These are phyloP conservation scores for Meloidogyne hapla DNA, from an alignment of 1,140 invertebrate species.

Conservation along the genomic window DNA sequence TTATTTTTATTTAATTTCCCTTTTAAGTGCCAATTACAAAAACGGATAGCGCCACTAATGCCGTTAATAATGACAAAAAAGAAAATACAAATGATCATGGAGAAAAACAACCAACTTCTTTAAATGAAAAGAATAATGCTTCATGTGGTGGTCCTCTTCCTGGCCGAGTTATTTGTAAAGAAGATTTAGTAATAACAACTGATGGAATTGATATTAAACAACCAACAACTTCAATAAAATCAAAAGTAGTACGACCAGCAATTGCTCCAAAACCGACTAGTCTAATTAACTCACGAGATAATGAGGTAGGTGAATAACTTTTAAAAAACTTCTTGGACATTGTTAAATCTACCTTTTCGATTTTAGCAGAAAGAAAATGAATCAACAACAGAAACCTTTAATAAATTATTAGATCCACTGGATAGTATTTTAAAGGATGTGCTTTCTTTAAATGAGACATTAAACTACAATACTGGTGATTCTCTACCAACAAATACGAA, in stretches of 20 bases:
- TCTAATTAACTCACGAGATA: constrained; percentile 33
- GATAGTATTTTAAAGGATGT: constrained; percentile 49
- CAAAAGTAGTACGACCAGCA: not conserved
- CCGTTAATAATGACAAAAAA: not conserved
- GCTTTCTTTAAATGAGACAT: constrained; percentile 15
- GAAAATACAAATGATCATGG: no score
- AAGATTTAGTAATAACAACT: constrained; percentile 5
- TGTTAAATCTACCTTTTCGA: no score
- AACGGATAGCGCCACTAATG: not conserved
- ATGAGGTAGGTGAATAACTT: no score
- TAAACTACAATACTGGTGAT: constrained; percentile 7
- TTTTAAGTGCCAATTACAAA: not conserved
- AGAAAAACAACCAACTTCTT: no score
- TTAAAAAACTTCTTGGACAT: no score
- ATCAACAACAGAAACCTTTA: not conserved
- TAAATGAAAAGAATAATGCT: not conserved
- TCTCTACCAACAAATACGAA: not conserved
- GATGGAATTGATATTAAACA: constrained; percentile 7
- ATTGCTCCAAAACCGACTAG: not conserved
- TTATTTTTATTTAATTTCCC: not conserved
- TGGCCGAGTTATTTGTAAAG: not conserved
- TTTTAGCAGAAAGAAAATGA: constrained; percentile 31
- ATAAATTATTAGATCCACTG: constrained; percentile 40
- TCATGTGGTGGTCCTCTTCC: not conserved
- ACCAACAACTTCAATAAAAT: not conserved